Base-by-base conservation (phyloP, 2,888 invertebrate species). In the Cheilosia soror region DNA sequence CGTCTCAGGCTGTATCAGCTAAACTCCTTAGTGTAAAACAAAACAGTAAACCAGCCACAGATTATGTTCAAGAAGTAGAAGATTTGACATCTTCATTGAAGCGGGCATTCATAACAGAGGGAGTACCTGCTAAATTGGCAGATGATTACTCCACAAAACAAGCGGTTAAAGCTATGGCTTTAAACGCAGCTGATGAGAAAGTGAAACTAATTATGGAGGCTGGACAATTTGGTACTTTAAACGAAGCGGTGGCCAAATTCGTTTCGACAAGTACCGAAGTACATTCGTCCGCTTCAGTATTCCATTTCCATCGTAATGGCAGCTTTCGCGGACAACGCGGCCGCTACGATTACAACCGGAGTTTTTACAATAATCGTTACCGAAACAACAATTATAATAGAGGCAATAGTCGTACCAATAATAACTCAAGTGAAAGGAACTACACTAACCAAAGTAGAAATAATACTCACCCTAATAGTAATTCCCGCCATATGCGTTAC, bases 371-470 rank as follows among this genome's bases (percentile, higher is more conserved):
- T 49, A 15, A 29, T 33, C 11, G 20, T 6, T 31, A 63, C 15
- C 37, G 72, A 49, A 73, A 60, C 62, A 29, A 51, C 72, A 11
- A 27, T 33, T 37, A n/a, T 44, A 68, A 6, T 58, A 20, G 15
- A 27, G 4, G 37, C 68, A 68, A 68, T 66, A 9, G 1, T 25
- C 25, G 49, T 25, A 49, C 6, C 49, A 49, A 20, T 49, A 25
- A 49, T 25, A 49, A 49, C 15, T 15, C n/a, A 20, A n/a, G 13
- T 20, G 13, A 47, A 20, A 20, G 6, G 6, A 15, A 20, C 6
- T 15, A 44, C 44, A 11, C 44, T 5, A n/a, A n/a, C 4, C 44
- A 44, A 5, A 33, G 1, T 33, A 33, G 33, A 33, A 2, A 33
- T 33, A 6, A 33, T 33, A 33, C 5, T 40, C 11, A 13, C 11